Base-by-base conservation (phyloP, 2,797 vertebrate genomes). In the Cynopterus sphinx region DNA sequence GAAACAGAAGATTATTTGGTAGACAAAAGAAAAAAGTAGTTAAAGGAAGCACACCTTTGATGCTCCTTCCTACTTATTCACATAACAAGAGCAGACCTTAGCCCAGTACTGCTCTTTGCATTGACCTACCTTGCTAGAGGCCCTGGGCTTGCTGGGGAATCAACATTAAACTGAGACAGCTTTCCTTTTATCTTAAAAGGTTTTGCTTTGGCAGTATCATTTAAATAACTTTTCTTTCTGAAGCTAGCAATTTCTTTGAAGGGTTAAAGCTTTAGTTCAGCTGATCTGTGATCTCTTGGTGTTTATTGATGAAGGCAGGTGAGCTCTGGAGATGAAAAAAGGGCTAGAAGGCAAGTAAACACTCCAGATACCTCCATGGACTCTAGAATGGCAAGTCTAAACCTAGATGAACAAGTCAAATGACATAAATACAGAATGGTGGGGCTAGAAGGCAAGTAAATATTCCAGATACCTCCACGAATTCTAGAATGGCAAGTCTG, bases 401-500 rank as follows among this genome's bases (percentile, higher is more conserved):
- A n/a, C 67, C 28, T 93, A 51, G 46, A 13, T 10, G 31, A 82
- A 43, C 68, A 91, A 92, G 31, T 88, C 57, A 89, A 77, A n/a
- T 90, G 53, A 19, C 43, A 88, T 31, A 46, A 74, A 79, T 36
- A n/a, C 17, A 61, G 41, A 75, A 49, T 68, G 17, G 33, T 65
- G 21, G 33, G n/a, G 33, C n/a, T 67, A 31, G 55, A 59, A 90
- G 17, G 11, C 67, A 46, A 90, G 46, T 26, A 16, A 49, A 3
- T 73, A 26, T 70, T 83, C 26, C 33, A 81, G 19, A 46, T 53
- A 41, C 21, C 17, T 51, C 33, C 19, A 7, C 13, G 19, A 5
- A 70, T 96, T 96, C 74, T 78, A 73, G 83, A 79, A 77, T 31
- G 51, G n/a, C 90, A 84, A 75, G 24, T 61, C 26, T 57, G 87